Percentiles rank a stretch among this genome's conserved stretches.
Evolutionary conservation across 2,888 invertebrate species (phyloP).

Genomic region (Andrena dorsata): DNA sequence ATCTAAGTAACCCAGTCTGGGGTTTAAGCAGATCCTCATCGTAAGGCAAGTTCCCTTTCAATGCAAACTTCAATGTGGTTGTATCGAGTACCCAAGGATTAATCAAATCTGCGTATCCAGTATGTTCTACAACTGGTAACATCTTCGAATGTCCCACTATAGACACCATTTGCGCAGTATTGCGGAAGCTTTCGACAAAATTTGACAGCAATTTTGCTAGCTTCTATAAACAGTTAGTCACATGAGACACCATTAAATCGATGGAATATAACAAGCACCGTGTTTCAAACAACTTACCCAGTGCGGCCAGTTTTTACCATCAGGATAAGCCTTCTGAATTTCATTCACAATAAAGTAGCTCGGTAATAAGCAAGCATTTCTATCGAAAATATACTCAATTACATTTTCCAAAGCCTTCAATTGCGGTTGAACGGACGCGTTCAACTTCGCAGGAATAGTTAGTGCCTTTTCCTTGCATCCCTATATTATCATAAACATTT

Average conservation of each 20-base stretch:
- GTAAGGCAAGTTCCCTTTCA: slow-evolving; percentile 94
- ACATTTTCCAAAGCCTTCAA: slow-evolving; percentile 93
- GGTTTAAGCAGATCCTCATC: slow-evolving; percentile 94
- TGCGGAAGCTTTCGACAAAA: slow-evolving; percentile 96
- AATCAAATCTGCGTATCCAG: slow-evolving; percentile 94
- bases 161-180: slow-evolving; percentile 98
- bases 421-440: slow-evolving; percentile 93
- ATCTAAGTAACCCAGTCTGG: slow-evolving; percentile 94
- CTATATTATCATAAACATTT: slow-evolving; percentile 81
- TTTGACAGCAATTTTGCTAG: slow-evolving; percentile 93
- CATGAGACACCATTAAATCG: neutral
- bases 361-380: slow-evolving; percentile 95
- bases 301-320: slow-evolving; percentile 94
- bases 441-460: slow-evolving; percentile 91
- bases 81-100: slow-evolving; percentile 98
- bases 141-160: slow-evolving; percentile 95
- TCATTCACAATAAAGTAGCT: slow-evolving; percentile 98
- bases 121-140: slow-evolving; percentile 97
- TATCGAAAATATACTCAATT: slow-evolving; percentile 95
- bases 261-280: neutral
- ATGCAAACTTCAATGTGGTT: slow-evolving; percentile 89
- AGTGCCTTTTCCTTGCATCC: slow-evolving; percentile 95
- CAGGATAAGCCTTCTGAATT: slow-evolving; percentile 94
- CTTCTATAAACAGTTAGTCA: slow-evolving; percentile 87
- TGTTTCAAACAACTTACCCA: slow-evolving; percentile 89